A percentile compares a stretch with the other conserved stretches of the same genome.
Evolutionary conservation across 2,113 vertebrate species (phyloP).

Genomic region (Cygnus atratus): DNA sequence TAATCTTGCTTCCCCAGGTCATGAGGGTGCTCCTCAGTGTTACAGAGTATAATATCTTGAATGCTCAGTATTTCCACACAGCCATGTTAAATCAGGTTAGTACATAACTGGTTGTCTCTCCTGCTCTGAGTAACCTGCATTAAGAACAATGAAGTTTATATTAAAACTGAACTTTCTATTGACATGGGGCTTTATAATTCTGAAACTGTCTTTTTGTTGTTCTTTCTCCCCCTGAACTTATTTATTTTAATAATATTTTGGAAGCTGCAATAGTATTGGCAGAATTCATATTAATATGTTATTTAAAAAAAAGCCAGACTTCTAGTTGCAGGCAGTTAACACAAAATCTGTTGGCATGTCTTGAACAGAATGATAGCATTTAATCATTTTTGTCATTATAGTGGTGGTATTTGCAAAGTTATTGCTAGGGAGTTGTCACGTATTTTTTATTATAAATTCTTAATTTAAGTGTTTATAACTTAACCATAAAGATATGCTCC

Average conservation of each 20-base stretch:
- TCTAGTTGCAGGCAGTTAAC: constrained; percentile 59
- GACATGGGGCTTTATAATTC: background rate
- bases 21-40: background rate
- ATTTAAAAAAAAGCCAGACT: constrained; percentile 6
- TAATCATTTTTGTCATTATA: constrained; percentile 54
- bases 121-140: background rate
- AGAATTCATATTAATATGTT: background rate
- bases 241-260: constrained; percentile 53
- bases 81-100: background rate
- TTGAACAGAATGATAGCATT: constrained; percentile 32
- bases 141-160: background rate
- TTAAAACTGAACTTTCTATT: background rate
- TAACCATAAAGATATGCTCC: background rate
- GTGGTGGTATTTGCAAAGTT: constrained; percentile 13
- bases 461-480: constrained; percentile 42
- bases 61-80: background rate
- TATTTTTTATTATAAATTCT: constrained; percentile 33
- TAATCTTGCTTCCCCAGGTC: background rate
- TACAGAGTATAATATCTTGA: background rate
- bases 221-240: background rate
- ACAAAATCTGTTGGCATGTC: constrained; percentile 32
- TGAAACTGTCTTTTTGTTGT: background rate
- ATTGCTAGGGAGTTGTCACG: background rate
- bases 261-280: constrained; percentile 17
- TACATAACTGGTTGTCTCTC: background rate